Base-by-base conservation (phyloP, 2,888 invertebrate genomes). In the Luffia ferchaultella region DNA sequence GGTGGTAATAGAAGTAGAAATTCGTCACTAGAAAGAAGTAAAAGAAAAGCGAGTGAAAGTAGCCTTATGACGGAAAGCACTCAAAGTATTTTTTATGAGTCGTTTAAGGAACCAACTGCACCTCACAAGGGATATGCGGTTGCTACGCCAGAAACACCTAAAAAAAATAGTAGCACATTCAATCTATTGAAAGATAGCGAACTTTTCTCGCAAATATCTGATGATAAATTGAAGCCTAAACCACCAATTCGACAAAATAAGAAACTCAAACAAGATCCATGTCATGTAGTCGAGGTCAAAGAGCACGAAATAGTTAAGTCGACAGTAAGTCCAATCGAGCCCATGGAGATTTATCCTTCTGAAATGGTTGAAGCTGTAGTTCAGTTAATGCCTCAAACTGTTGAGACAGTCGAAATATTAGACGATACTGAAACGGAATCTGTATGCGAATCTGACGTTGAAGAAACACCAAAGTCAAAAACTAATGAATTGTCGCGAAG, bases 281-380 rank as follows among this genome's bases (percentile, higher is more conserved):
- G 86, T 49, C 87, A 86, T 57, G 80, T 90, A 56, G 92, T 92
- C 15, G 91, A 88, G 61, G 86, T 92, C 1, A 88, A 85, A 55
- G 90, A 88, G 62, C 88, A 85, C 62, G 91, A 92, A 68, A 89
- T 92, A 48, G 72, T 88, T 1, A 89, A 89, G 63, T 87, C 89
- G 16, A 85, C 87, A 52, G 88, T 90, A 18, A 64, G 63, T 50
- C 65, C 72, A 16, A 60, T 63, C n/a, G 73, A 74, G 47, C 68
- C 72, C 15, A 60, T 63, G 60, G 85, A 85, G 57, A 72, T 85
- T 17, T 74, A 80, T 54, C 83, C 86, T 0, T 78, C 83, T 1
- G 86, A 85, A 52, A 73, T 82, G n/a, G 62, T 82, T 45, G 86
- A 86, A 60, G 78, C 85, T 41, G 83, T 82, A 1, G 78, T 84